These are phyloP conservation scores for Periphyllus acericola DNA, from an alignment of 2,888 invertebrate species.

Conservation along the genomic window DNA sequence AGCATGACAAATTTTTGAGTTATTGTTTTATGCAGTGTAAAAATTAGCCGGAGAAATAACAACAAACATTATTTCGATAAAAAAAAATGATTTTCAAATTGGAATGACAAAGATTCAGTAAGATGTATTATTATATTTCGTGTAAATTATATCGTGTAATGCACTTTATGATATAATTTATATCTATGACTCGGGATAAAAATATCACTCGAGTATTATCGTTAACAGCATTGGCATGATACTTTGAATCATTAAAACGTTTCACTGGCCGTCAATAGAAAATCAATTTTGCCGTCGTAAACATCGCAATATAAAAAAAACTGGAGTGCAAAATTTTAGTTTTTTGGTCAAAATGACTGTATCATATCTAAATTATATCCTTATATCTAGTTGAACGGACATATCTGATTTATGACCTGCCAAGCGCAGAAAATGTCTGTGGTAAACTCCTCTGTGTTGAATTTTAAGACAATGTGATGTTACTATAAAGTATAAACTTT, in stretches of 20 bases:
- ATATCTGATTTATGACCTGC: conserved; percentile 40
- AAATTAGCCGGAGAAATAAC: too few species aligned
- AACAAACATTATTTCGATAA: too few species aligned
- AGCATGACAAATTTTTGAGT: not conserved
- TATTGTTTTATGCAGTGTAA: too few species aligned
- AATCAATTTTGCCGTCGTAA: not conserved
- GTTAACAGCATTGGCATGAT: not conserved
- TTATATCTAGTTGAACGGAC: conserved; percentile 40
- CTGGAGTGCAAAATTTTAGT: not conserved
- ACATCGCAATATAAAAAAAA: not conserved
- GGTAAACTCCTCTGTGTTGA: conserved; percentile 7
- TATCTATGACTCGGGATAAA: too few species aligned
- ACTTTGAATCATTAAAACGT: not conserved
- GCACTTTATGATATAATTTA: too few species aligned
- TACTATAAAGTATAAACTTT: not conserved
- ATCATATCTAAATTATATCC: conserved; percentile 2
- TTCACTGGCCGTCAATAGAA: not conserved
- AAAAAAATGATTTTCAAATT: too few species aligned
- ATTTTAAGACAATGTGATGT: conserved; percentile 20
- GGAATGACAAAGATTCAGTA: too few species aligned
- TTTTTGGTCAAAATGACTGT: not conserved
- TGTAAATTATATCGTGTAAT: too few species aligned
- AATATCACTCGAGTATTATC: too few species aligned
- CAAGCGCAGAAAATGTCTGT: conserved; percentile 1
- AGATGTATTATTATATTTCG: too few species aligned